Conservation (phyloP, 2,113 vertebrate species). For the Nothocercus nigrocapillus region DNA sequence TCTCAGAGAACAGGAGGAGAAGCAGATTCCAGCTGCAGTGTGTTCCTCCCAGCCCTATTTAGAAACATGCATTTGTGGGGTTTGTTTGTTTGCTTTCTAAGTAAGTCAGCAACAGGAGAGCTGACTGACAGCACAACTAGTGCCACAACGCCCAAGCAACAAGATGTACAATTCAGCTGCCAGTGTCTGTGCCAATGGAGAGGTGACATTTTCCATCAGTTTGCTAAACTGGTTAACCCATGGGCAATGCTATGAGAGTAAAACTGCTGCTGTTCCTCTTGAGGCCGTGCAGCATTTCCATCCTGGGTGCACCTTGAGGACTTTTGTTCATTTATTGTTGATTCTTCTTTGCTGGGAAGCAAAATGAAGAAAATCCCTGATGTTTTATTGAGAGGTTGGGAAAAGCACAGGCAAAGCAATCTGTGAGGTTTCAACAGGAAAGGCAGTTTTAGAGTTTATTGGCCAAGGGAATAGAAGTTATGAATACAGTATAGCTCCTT, state of each 20-base stretch:
- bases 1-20: background rate
- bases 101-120: background rate
- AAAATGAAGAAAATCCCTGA: background rate
- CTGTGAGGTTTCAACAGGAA: background rate
- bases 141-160: accelerated
- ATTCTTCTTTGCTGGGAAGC: background rate
- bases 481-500: background rate
- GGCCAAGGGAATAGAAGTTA: background rate
- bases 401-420: background rate
- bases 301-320: background rate
- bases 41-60: background rate
- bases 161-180: background rate
- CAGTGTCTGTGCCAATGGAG: background rate
- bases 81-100: background rate
- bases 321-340: background rate
- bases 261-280: background rate
- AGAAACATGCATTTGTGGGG: background rate
- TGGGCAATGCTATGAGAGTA: background rate
- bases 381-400: background rate
- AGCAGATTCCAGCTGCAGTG: background rate
- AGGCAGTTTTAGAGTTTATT: background rate
- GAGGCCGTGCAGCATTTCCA: accelerated
- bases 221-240: background rate
- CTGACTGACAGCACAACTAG: background rate
- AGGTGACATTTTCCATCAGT: background rate